These are phyloP conservation scores for Hyphantria cunea DNA, from an alignment of 1,140 invertebrate species.

Conservation along the genomic window DNA sequence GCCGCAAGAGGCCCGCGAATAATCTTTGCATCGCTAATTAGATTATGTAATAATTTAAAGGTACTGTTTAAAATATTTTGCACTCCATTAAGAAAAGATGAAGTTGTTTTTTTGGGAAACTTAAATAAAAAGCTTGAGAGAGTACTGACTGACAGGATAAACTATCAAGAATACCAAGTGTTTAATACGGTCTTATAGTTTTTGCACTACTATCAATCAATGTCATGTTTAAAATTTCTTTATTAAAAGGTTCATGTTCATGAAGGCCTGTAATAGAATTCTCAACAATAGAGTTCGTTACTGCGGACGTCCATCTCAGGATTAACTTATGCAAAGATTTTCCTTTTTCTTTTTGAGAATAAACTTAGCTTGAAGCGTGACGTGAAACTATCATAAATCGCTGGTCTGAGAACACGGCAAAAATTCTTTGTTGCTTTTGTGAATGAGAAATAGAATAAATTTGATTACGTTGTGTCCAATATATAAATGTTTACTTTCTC, in stretches of 20 bases:
- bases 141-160: not conserved
- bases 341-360: constrained; percentile 26
- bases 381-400: constrained; percentile 25
- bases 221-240: constrained; percentile 15
- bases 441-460: constrained; percentile 22
- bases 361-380: constrained; percentile 24
- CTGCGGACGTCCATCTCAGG: constrained; percentile 19
- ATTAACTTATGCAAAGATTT: constrained; percentile 32
- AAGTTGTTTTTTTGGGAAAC: too few species aligned
- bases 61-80: too few species aligned
- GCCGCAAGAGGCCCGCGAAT: too few species aligned
- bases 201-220: constrained; percentile 10
- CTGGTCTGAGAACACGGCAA: constrained; percentile 11
- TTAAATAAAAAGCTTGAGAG: too few species aligned
- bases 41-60: too few species aligned
- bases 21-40: too few species aligned
- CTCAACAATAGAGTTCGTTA: constrained; percentile 26
- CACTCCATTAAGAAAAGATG: too few species aligned
- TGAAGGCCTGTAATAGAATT: constrained; percentile 19
- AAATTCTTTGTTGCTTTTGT: constrained; percentile 19
- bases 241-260: constrained; percentile 8
- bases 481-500: constrained; percentile 1
- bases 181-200: not conserved
- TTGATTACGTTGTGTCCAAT: constrained; percentile 5
- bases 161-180: not conserved